phyloP scores from a whole-genome alignment of 2,797 vertebrate species.

The Esox masquinongy region DNA sequence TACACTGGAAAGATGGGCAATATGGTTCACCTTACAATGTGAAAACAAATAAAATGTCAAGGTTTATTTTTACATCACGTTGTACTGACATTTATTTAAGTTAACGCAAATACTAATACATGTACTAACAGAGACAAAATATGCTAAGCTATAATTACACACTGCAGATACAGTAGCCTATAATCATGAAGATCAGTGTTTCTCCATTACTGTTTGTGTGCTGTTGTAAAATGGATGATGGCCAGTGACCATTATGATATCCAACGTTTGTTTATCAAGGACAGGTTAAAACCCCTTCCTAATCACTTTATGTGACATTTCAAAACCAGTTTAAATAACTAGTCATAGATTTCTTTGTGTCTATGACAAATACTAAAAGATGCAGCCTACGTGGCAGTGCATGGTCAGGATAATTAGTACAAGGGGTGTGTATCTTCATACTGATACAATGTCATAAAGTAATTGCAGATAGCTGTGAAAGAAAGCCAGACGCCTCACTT shows the following conservation, averaged over 20 bases:
- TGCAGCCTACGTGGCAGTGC: slow-evolving; percentile 72
- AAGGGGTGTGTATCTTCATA: slow-evolving; percentile 50
- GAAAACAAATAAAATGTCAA: slow-evolving; percentile 78
- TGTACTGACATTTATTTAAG: slow-evolving; percentile 41
- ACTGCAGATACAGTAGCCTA: neutral
- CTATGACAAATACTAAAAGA: slow-evolving; percentile 24
- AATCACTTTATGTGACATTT: neutral
- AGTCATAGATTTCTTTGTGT: neutral
- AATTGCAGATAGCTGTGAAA: slow-evolving; percentile 56
- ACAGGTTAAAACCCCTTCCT: neutral
- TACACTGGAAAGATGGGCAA: slow-evolving; percentile 56
- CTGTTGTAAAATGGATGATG: neutral
- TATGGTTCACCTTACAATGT: slow-evolving; percentile 70
- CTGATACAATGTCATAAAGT: slow-evolving; percentile 76
- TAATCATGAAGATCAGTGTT: neutral
- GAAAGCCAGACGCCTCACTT: slow-evolving; percentile 27
- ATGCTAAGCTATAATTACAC: neutral
- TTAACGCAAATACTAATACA: neutral
- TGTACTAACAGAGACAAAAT: too few species aligned
- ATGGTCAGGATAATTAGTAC: slow-evolving; percentile 61
- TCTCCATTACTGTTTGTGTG: neutral
- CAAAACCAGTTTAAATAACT: neutral
- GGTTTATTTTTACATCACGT: slow-evolving; percentile 78
- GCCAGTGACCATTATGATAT: neutral
- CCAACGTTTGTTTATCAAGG: neutral